Conservation (phyloP, 2,113 vertebrate genomes). For the Rhombomys opimus region DNA sequence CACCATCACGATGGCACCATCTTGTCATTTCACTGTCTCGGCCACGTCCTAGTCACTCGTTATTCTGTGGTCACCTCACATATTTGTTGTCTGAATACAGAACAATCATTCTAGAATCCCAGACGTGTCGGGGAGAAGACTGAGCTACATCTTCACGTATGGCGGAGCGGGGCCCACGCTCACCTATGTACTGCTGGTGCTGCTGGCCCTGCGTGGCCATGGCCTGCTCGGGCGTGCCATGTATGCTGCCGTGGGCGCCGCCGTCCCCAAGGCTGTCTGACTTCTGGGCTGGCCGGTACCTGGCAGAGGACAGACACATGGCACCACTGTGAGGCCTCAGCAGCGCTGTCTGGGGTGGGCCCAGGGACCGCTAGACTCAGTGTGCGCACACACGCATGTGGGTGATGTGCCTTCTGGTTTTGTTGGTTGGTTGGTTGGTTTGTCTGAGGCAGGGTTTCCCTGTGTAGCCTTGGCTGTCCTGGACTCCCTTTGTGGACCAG, state of each 20-base stretch:
- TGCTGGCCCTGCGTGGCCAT: constrained; percentile 96
- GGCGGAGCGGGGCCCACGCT: constrained; percentile 32
- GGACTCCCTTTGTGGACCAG: too few species aligned
- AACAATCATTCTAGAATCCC: not conserved
- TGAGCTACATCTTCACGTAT: too few species aligned
- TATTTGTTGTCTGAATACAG: not conserved
- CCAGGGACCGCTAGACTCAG: constrained; percentile 92
- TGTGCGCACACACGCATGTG: not conserved
- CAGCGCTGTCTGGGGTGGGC: constrained; percentile 93
- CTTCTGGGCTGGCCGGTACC: constrained; percentile 95
- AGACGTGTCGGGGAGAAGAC: not conserved
- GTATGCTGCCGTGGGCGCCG: constrained; percentile 88
- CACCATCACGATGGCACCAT: not conserved
- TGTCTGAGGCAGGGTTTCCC: too few species aligned
- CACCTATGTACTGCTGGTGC: constrained; percentile 98
- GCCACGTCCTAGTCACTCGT: not conserved
- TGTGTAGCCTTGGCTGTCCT: too few species aligned
- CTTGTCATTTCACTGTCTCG: not conserved
- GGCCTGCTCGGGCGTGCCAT: constrained; percentile 93
- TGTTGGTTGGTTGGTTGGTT: too few species aligned
- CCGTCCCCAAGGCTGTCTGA: constrained; percentile 92
- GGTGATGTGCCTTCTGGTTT: not conserved
- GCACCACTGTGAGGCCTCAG: constrained; percentile 84
- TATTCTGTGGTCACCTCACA: not conserved
- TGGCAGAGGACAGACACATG: not conserved